Conservation (phyloP, 2,797 vertebrate genomes). For the Rousettus madagascariensis region DNA sequence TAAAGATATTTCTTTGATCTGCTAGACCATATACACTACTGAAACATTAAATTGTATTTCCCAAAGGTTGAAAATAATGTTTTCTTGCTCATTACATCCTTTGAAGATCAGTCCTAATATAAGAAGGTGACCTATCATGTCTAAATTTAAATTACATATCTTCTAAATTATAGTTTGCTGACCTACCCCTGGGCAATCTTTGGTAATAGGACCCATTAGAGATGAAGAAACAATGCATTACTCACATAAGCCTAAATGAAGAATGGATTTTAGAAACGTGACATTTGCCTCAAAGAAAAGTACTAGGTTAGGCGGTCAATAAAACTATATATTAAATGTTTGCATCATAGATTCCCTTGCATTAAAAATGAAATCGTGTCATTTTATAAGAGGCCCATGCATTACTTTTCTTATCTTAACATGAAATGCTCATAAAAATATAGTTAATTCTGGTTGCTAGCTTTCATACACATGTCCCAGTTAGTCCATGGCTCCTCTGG, state of each 20-base stretch:
- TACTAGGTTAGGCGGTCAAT: not conserved
- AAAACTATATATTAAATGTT: not conserved
- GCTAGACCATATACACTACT: not conserved
- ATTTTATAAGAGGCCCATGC: not conserved
- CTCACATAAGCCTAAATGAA: not conserved
- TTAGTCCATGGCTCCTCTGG: not conserved
- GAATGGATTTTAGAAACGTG: not conserved
- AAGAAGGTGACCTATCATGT: not conserved
- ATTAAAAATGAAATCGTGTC: not conserved
- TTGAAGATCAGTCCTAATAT: not conserved
- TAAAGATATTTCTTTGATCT: not conserved
- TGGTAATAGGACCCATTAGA: not conserved
- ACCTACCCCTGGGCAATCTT: not conserved
- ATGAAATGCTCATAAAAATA: not conserved
- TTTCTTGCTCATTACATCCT: not conserved
- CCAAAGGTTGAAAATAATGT: not conserved
- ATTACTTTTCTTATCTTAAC: not conserved
- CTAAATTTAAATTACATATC: slow-evolving; percentile 22
- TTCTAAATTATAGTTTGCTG: not conserved
- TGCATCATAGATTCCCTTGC: not conserved
- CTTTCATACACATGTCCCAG: not conserved
- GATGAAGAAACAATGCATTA: slow-evolving; percentile 28
- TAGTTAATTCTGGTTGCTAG: not conserved
- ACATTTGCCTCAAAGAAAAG: not conserved
- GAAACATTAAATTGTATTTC: not conserved